phyloP scores from a whole-genome alignment of 2,113 vertebrate species.

The Macheiramphus alcinus region DNA sequence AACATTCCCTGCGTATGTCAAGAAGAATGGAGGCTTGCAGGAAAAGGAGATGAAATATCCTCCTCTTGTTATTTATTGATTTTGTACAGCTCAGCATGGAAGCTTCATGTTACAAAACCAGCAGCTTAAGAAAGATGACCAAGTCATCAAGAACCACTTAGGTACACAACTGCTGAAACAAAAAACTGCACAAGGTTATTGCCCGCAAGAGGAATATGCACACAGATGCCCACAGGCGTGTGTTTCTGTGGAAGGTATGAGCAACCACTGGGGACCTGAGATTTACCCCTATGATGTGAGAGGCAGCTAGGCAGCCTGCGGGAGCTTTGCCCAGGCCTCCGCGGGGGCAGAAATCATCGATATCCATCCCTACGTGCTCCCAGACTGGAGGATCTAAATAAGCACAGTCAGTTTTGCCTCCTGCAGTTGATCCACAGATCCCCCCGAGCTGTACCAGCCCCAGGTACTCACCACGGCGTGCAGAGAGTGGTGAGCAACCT shows the following conservation, averaged over 20 bases:
- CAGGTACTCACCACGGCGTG: rapidly evolving
- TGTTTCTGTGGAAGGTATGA: neutral
- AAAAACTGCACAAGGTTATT: neutral
- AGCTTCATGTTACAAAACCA: neutral
- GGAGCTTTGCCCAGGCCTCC: neutral
- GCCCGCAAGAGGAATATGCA: neutral
- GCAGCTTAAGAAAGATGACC: neutral
- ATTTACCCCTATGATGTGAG: neutral
- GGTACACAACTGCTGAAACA: neutral
- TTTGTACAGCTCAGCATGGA: neutral
- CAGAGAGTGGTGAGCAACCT: neutral
- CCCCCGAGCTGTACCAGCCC: neutral
- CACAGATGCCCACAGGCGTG: rapidly evolving
- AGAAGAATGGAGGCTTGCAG: neutral
- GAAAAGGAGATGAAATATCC: neutral
- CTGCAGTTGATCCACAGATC: neutral
- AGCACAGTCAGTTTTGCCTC: neutral
- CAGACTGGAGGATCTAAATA: neutral
- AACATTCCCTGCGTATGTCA: neutral
- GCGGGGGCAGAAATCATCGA: neutral
- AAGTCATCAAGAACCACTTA: neutral
- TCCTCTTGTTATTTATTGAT: neutral
- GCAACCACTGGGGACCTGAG: neutral
- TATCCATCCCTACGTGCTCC: too few species aligned
- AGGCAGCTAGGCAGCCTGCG: neutral